phyloP scores from a whole-genome alignment of 2,888 invertebrate species.

The Dyspetes luteomarginatus region DNA sequence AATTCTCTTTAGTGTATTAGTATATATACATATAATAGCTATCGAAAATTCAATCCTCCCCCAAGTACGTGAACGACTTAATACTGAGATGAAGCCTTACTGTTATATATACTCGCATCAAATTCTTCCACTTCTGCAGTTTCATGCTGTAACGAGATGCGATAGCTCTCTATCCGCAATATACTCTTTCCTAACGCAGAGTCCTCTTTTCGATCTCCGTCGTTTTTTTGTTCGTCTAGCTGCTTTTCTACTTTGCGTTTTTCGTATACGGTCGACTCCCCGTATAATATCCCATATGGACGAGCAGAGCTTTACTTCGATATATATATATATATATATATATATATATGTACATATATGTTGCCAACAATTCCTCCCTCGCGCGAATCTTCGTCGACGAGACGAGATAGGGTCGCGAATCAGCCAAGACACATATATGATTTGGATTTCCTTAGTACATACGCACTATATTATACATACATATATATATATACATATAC shows the following conservation, averaged over 20 bases:
- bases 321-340: not conserved
- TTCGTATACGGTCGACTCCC: not conserved
- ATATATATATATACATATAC: slow-evolving; percentile 7
- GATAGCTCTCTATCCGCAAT: not conserved
- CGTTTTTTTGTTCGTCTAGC: not conserved
- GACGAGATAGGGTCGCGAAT: slow-evolving; percentile 46
- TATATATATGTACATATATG: not conserved
- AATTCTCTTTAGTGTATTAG: not conserved
- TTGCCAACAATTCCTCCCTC: slow-evolving; percentile 40
- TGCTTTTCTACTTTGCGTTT: slow-evolving; percentile 32
- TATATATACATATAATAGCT: not conserved
- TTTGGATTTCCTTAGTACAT: slow-evolving; percentile 46
- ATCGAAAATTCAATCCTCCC: slow-evolving; percentile 9
- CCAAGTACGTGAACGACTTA: not conserved
- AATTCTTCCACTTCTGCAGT: slow-evolving; percentile 27
- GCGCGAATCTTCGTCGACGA: slow-evolving; percentile 38
- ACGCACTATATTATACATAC: slow-evolving; percentile 3
- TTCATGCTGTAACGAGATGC: slow-evolving; percentile 26
- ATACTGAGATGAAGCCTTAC: slow-evolving; percentile 1
- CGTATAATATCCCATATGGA: slow-evolving; percentile 5
- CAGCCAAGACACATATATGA: slow-evolving; percentile 46
- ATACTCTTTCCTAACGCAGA: not conserved
- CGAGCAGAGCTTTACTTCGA: not conserved
- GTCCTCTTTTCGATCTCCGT: not conserved
- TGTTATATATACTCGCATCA: not conserved